These are phyloP conservation scores for Hydrochoerus hydrochaeris DNA, from an alignment of 2,113 vertebrate species.

Conservation along the genomic window DNA sequence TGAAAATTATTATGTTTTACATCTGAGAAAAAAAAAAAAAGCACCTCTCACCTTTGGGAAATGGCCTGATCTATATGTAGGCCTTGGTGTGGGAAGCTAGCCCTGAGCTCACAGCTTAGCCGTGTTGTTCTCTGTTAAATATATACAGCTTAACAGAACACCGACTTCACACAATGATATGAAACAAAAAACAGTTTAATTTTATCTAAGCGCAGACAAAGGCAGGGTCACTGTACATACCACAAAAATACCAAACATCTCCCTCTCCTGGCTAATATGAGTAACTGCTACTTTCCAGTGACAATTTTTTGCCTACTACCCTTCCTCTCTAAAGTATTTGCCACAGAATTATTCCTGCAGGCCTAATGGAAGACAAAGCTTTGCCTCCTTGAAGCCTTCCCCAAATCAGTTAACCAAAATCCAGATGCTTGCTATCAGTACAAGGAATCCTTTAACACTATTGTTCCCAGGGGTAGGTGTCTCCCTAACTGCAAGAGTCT, in stretches of 20 bases:
- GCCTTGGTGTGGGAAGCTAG: not conserved
- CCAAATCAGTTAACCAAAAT: not conserved
- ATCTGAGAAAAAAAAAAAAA: constrained; percentile 24
- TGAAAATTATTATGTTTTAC: constrained; percentile 19
- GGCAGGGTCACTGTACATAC: not conserved
- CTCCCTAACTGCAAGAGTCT: not conserved
- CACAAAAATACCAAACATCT: not conserved
- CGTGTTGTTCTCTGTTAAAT: not conserved
- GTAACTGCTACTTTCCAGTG: not conserved
- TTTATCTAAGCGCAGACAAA: constrained; percentile 37
- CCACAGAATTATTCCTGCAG: not conserved
- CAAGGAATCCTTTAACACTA: not conserved
- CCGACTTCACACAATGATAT: not conserved
- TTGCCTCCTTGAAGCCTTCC: not conserved
- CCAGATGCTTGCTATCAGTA: not conserved
- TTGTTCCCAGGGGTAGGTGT: not conserved
- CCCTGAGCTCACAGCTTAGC: not conserved
- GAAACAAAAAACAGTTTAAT: constrained; percentile 2
- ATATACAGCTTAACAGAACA: not conserved
- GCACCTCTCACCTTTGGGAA: not conserved
- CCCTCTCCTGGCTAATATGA: not conserved
- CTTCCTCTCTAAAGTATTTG: not conserved
- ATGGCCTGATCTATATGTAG: not conserved
- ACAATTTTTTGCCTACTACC: not conserved
- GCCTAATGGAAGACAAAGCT: not conserved